Percentiles rank a stretch among this genome's conserved stretches.
These are phyloP conservation scores for Pristiophorus japonicus DNA, from an alignment of 2,113 vertebrate genomes.

Conservation along the genomic window DNA sequence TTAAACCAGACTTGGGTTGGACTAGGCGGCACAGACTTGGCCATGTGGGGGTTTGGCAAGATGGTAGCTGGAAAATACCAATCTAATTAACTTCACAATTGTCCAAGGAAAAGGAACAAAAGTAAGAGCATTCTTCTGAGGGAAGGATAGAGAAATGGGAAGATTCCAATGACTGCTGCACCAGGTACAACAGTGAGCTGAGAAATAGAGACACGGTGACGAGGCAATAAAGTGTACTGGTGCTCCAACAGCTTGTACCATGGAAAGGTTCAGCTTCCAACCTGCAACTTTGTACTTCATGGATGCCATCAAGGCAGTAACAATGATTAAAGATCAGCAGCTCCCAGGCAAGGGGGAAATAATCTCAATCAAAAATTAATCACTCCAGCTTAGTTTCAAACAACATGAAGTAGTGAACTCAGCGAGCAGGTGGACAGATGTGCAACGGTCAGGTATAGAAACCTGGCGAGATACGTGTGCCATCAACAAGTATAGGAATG, in stretches of 20 bases:
- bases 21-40: neutral
- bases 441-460: too few relatives aligned
- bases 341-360: neutral
- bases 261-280: neutral
- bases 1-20: neutral
- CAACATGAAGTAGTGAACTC: too few relatives aligned
- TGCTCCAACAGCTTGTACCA: neutral
- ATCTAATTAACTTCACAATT: neutral
- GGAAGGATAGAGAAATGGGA: neutral
- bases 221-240: neutral
- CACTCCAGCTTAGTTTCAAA: too few relatives aligned
- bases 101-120: neutral
- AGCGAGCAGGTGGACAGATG: too few relatives aligned
- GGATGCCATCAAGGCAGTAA: neutral
- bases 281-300: neutral
- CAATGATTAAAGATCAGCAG: neutral
- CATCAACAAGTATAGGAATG: too few relatives aligned
- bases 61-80: neutral
- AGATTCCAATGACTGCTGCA: neutral
- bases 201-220: neutral
- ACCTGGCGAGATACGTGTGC: too few relatives aligned
- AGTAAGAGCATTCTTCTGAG: neutral
- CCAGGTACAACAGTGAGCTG: neutral
- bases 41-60: neutral
- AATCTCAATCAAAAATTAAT: too few relatives aligned